Conservation (phyloP, 2,113 vertebrate genomes). For the Rhabdomys dilectus region DNA sequence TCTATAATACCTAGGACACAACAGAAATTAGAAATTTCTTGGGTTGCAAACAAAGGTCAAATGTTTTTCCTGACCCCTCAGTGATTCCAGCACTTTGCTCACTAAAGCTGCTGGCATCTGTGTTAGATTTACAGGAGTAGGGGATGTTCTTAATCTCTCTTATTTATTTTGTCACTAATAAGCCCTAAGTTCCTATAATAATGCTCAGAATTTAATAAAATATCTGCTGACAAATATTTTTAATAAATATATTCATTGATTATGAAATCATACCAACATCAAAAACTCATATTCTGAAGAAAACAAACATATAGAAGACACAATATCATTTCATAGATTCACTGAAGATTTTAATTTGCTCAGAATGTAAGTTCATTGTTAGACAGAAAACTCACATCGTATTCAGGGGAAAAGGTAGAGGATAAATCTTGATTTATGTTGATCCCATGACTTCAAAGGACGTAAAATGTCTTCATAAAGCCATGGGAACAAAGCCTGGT, state of each 20-base stretch:
- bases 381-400: constrained; percentile 1
- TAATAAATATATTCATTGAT: neutral
- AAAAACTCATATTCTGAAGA: neutral
- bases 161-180: neutral
- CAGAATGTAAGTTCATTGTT: neutral
- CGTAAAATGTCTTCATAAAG: neutral
- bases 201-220: neutral
- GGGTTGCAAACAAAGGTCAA: neutral
- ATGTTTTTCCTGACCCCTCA: neutral
- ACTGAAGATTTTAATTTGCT: neutral
- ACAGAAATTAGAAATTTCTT: neutral
- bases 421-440: neutral
- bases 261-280: neutral
- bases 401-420: neutral
- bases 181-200: neutral
- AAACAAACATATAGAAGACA: constrained; percentile 22
- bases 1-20: neutral
- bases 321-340: neutral
- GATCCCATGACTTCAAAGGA: neutral
- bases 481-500: neutral
- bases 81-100: neutral
- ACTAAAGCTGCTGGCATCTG: neutral
- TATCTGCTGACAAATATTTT: neutral
- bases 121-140: neutral
- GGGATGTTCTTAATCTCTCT: neutral